A percentile compares a stretch with the other conserved stretches of the same genome.
These are phyloP conservation scores for Odontomyia ornata DNA, from an alignment of 2,888 invertebrate genomes.

Conservation along the genomic window DNA sequence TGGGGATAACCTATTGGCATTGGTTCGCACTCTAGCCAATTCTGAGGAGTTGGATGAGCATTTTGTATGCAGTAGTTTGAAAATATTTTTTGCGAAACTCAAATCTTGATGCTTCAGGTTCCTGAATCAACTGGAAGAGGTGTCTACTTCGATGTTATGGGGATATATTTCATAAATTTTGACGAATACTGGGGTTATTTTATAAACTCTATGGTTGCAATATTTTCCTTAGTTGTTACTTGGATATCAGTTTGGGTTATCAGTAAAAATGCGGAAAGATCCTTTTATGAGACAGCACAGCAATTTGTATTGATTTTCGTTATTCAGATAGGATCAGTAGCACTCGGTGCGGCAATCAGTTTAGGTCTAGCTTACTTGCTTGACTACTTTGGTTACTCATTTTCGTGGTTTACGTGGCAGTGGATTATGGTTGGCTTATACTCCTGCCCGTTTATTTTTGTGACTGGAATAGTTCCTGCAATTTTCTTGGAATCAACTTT, in stretches of 20 bases:
- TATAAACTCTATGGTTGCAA: constrained; percentile 60
- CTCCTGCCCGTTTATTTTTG: constrained; percentile 62
- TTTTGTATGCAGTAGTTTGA: constrained; percentile 53
- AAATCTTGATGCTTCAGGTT: neutral
- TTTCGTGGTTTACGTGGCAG: constrained; percentile 71
- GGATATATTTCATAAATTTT: constrained; percentile 74
- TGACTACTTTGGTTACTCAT: constrained; percentile 63
- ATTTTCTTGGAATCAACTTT: constrained; percentile 51
- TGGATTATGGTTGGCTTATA: constrained; percentile 66
- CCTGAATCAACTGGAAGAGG: neutral
- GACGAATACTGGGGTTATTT: constrained; percentile 65
- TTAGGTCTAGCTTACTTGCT: constrained; percentile 60
- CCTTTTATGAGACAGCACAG: constrained; percentile 54
- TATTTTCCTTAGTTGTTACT: constrained; percentile 60
- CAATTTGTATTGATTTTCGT: constrained; percentile 56
- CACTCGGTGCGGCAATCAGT: constrained; percentile 55
- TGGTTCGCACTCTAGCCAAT: constrained; percentile 66
- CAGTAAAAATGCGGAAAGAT: constrained; percentile 55
- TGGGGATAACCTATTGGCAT: constrained; percentile 74
- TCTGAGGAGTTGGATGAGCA: constrained; percentile 59
- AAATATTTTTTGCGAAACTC: neutral
- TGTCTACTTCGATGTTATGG: constrained; percentile 79
- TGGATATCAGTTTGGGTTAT: constrained; percentile 57
- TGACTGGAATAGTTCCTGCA: constrained; percentile 59
- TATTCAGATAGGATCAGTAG: constrained; percentile 57